These are phyloP conservation scores for Apeira syringaria DNA, from an alignment of 2,888 invertebrate genomes.

Conservation along the genomic window DNA sequence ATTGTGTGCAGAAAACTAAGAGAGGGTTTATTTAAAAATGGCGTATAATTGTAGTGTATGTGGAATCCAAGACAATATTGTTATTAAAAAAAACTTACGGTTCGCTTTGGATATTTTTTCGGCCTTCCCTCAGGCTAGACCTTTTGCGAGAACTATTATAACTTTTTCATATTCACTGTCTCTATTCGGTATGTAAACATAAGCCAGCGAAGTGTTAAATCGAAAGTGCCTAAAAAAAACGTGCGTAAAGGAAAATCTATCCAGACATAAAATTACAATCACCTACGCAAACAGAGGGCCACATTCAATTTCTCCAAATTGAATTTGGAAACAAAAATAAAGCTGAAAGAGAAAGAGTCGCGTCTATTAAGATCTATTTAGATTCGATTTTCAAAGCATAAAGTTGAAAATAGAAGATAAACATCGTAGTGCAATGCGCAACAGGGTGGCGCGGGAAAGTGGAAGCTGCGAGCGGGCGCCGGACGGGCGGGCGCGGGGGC, in stretches of 20 bases:
- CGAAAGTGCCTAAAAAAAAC: constrained; percentile 21
- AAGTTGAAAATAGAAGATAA: constrained; percentile 42
- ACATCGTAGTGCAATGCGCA: constrained; percentile 75
- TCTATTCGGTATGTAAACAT: constrained; percentile 13
- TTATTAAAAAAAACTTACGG: constrained; percentile 17
- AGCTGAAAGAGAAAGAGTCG: constrained; percentile 25
- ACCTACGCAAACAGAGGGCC: constrained; percentile 19
- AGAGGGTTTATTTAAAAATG: too few species aligned
- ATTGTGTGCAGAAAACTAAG: too few species aligned
- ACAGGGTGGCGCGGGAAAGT: constrained; percentile 64
- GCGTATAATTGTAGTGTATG: background rate
- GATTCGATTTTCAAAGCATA: constrained; percentile 19
- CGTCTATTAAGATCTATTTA: constrained; percentile 22
- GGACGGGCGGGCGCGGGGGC: constrained; percentile 45
- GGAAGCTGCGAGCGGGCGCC: constrained; percentile 42
- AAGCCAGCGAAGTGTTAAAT: constrained; percentile 23
- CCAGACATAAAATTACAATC: constrained; percentile 16
- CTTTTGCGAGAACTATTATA: constrained; percentile 14
- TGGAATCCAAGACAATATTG: constrained; percentile 2
- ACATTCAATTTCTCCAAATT: constrained; percentile 19
- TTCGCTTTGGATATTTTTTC: constrained; percentile 16
- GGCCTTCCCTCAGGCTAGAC: constrained; percentile 12
- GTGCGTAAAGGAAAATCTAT: constrained; percentile 18
- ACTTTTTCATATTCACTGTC: constrained; percentile 20
- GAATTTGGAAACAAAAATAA: constrained; percentile 20